Conservation (phyloP, 2,797 vertebrate genomes). For the Rhadinocentrus ornatus region DNA sequence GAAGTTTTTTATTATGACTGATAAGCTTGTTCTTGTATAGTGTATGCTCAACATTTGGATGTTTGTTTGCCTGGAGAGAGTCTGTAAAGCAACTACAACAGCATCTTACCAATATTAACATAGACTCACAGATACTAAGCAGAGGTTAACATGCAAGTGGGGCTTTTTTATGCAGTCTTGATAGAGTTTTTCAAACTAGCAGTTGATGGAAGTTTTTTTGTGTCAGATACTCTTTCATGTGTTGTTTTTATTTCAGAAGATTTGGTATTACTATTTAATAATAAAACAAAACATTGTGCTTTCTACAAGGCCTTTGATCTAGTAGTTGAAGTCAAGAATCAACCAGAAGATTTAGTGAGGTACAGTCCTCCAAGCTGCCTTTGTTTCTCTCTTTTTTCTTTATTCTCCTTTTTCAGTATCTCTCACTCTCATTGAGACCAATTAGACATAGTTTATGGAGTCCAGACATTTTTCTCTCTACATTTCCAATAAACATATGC, state of each 20-base stretch:
- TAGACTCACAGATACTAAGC: not conserved
- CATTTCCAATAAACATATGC: constrained; percentile 21
- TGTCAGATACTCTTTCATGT: not conserved
- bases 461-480: constrained; percentile 29
- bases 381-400: constrained; percentile 3
- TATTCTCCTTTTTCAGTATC: constrained; percentile 4
- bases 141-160: not conserved
- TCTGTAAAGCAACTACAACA: not conserved
- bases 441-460: constrained; percentile 60
- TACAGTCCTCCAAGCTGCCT: constrained; percentile 8
- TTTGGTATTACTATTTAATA: constrained; percentile 22
- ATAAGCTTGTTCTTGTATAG: constrained; percentile 31
- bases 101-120: not conserved
- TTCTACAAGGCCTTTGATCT: constrained; percentile 15
- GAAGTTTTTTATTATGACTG: constrained; percentile 10
- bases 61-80: constrained; percentile 10
- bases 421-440: constrained; percentile 57
- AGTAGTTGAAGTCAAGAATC: constrained; percentile 9
- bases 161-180: not conserved
- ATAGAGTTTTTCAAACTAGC: not conserved
- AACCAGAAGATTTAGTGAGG: constrained; percentile 19
- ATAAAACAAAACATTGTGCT: constrained; percentile 18
- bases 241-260: constrained; percentile 10
- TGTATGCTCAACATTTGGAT: constrained; percentile 22
- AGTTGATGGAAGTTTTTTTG: not conserved